Conservation (phyloP, 2,797 vertebrate genomes). For the Phyllotis vaccarum region DNA sequence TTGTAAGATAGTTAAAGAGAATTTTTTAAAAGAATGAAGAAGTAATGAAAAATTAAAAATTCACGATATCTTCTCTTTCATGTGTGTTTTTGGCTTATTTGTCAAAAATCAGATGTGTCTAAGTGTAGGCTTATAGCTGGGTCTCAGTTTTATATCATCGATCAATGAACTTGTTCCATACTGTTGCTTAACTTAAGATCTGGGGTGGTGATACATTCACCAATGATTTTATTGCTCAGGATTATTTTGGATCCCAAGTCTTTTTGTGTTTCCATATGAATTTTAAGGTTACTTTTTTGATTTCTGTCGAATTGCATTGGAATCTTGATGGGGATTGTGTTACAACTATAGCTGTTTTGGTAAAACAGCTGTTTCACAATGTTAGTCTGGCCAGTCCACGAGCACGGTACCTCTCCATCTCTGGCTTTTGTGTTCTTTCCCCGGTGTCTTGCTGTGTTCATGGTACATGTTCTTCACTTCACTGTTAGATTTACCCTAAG, state of each 20-base stretch:
- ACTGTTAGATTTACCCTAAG: not conserved
- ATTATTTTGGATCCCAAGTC: not conserved
- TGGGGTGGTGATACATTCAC: not conserved
- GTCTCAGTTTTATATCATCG: not conserved
- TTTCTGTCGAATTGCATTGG: not conserved
- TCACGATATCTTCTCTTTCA: not conserved
- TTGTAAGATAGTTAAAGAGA: not conserved
- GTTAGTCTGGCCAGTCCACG: not conserved
- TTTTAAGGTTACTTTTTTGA: not conserved
- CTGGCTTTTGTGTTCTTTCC: not conserved
- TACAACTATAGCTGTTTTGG: not conserved
- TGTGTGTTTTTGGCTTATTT: not conserved
- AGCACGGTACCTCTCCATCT: not conserved
- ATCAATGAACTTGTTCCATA: not conserved
- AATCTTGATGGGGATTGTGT: not conserved
- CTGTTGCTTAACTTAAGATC: not conserved
- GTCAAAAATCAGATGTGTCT: not conserved
- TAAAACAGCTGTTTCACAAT: no score
- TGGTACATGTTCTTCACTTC: not conserved
- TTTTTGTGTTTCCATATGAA: not conserved
- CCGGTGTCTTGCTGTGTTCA: not conserved
- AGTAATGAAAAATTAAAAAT: constrained; percentile 3
- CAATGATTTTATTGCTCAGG: not conserved
- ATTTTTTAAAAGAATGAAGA: constrained; percentile 5
- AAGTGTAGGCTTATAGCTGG: accelerated